phyloP scores from a whole-genome alignment of 2,888 invertebrate species.

The Chrysolina haemoptera region DNA sequence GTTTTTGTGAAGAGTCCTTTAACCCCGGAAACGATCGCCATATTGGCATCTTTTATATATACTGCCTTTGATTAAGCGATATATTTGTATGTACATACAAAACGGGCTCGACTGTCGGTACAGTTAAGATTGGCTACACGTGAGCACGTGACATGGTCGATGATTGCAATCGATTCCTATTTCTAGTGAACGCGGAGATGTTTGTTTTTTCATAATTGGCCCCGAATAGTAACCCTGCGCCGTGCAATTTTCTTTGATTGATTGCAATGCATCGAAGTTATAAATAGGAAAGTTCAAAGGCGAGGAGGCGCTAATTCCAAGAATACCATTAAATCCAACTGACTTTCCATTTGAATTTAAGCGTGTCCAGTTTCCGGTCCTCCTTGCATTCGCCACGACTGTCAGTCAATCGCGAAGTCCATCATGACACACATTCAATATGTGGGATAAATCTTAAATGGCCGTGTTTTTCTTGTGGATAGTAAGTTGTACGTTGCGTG shows the following conservation, averaged over 20 bases:
- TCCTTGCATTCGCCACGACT: too few species aligned
- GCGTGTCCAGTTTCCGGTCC: too few species aligned
- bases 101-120: not conserved
- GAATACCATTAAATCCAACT: too few species aligned
- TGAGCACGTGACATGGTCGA: not conserved
- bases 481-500: too few species aligned
- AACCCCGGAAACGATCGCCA: conserved; percentile 45
- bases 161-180: not conserved
- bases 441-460: too few species aligned
- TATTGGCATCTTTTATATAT: conserved; percentile 19
- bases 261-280: not conserved
- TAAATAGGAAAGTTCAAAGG: not conserved
- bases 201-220: not conserved
- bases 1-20: conserved; percentile 43
- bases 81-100: not conserved
- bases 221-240: not conserved
- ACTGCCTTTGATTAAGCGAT: conserved; percentile 7
- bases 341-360: too few species aligned
- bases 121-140: conserved; percentile 11
- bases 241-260: not conserved
- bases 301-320: too few species aligned
- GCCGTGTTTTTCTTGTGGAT: too few species aligned
- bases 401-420: too few species aligned
- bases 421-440: too few species aligned
- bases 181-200: not conserved